Evolutionary conservation across 2,113 vertebrate genomes (phyloP).

Genomic region (Tachysurus fulvidraco): DNA sequence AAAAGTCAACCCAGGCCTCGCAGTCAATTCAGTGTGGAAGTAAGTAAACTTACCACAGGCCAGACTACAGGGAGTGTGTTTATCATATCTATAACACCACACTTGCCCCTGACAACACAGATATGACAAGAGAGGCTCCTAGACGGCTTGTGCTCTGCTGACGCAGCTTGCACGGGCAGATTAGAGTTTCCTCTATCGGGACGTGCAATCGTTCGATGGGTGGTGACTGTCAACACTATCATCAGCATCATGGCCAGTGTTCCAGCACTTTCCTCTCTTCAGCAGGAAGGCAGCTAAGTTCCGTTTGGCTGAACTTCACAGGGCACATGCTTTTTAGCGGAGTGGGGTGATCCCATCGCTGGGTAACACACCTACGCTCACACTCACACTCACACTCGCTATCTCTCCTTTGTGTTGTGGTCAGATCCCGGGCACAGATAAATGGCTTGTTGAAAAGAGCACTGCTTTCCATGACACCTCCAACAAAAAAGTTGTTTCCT

Average conservation of each 20-base stretch:
- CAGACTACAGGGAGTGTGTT: slow-evolving; percentile 31
- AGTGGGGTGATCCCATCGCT: slow-evolving; percentile 19
- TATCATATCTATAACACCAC: slow-evolving; percentile 50
- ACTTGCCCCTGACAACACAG: slow-evolving; percentile 43
- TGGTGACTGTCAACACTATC: slow-evolving; percentile 37
- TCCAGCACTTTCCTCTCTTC: slow-evolving; percentile 41
- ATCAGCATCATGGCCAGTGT: slow-evolving; percentile 15
- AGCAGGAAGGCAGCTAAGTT: slow-evolving; percentile 42
- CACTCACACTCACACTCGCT: neutral
- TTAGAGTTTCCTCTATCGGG: slow-evolving; percentile 40
- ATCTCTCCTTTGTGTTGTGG: slow-evolving; percentile 37
- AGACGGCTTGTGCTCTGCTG: slow-evolving; percentile 20
- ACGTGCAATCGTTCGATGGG: slow-evolving; percentile 26
- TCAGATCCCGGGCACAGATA: slow-evolving; percentile 52
- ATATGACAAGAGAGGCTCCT: slow-evolving; percentile 39
- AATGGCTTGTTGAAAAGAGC: slow-evolving; percentile 21
- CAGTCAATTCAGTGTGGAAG: neutral
- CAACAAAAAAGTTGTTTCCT: slow-evolving; percentile 48
- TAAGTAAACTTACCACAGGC: slow-evolving; percentile 25
- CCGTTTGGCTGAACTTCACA: slow-evolving; percentile 46
- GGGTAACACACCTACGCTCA: slow-evolving; percentile 11
- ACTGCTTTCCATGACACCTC: slow-evolving; percentile 57
- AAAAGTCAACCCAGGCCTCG: neutral
- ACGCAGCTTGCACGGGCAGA: slow-evolving; percentile 11
- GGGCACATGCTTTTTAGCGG: neutral